Evolutionary conservation across 2,797 vertebrate genomes (phyloP).

Genomic region (Chelonia mydas): DNA sequence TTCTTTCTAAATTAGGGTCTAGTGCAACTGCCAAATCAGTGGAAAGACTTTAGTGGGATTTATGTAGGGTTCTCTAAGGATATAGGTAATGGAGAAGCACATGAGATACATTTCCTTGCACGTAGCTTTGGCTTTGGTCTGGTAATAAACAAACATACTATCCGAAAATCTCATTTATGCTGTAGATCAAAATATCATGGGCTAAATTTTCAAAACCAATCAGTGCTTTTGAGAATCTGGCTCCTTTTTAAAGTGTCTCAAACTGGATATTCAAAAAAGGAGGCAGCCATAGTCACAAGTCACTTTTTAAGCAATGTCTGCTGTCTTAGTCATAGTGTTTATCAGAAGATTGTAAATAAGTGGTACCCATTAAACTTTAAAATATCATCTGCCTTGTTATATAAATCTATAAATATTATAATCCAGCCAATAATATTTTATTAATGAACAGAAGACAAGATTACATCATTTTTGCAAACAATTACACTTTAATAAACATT

Average conservation of each 20-base stretch:
- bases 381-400: constrained; percentile 32
- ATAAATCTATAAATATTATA: constrained; percentile 15
- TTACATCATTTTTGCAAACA: neutral
- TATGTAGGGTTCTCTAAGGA: neutral
- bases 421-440: neutral
- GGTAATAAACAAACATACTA: neutral
- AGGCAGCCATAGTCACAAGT: neutral
- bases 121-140: neutral
- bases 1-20: neutral
- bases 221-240: neutral
- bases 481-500: constrained; percentile 1
- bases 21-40: neutral
- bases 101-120: neutral
- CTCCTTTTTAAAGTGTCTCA: neutral
- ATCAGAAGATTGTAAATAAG: constrained; percentile 9
- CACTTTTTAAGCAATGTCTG: constrained; percentile 27
- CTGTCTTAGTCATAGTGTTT: constrained; percentile 24
- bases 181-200: neutral
- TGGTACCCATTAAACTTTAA: constrained; percentile 28
- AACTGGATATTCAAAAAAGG: constrained; percentile 6
- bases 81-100: neutral
- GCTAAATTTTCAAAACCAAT: constrained; percentile 2
- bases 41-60: neutral
- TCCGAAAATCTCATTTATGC: neutral
- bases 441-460: constrained; percentile 14